Evolutionary conservation across 2,888 invertebrate genomes (phyloP), one percentile per base, ranked within the genome.

Genomic region (Drosophila flavopinicola): DNA sequence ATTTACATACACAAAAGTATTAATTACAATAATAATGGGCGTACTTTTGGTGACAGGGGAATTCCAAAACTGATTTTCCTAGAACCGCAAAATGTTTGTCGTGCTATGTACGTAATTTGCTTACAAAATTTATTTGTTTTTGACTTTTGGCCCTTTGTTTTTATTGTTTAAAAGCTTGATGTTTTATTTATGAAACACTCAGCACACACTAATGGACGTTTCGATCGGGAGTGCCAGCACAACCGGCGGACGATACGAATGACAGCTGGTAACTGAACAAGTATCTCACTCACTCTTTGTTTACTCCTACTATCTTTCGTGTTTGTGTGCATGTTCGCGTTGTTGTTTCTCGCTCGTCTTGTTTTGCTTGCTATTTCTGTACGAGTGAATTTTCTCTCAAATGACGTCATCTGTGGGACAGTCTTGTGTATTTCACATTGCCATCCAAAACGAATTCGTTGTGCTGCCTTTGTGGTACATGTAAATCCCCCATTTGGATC

Each of bases 401-500:
- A 24, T 83, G 80, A 76, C 86, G 78, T 85, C 86, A 85, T 37
- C 32, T 6, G 4, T 23, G 33, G 25, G 13, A 25, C 23, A 25
- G 11, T 24, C 25, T 42, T 35, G 6, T 51, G 13, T 58, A 75
- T 75, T 69, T 57, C 70, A 13, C 32, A 27, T 49, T 39, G 32
- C 1, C 23, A 37, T 6, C 64, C 37, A 70, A 59, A 29, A 20
- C 11, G 6, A n/a, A 32, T 41, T 13, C 7, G 25, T 13, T 10
- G 25, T 11, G 27, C 39, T 35, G 25, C 20, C 7, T 42, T 45
- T 51, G 15, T 17, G 20, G n/a, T 6, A 20, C 35, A 32, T 66
- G 60, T 73, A 38, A 66, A 15, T 53, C 68, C 74, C 68, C 45
- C 25, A 10, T 38, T 38, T 11, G 6, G 10, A 10, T 25, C n/a